Evolutionary conservation across 2,113 vertebrate genomes (phyloP).

Genomic region (Notothenia coriiceps): DNA sequence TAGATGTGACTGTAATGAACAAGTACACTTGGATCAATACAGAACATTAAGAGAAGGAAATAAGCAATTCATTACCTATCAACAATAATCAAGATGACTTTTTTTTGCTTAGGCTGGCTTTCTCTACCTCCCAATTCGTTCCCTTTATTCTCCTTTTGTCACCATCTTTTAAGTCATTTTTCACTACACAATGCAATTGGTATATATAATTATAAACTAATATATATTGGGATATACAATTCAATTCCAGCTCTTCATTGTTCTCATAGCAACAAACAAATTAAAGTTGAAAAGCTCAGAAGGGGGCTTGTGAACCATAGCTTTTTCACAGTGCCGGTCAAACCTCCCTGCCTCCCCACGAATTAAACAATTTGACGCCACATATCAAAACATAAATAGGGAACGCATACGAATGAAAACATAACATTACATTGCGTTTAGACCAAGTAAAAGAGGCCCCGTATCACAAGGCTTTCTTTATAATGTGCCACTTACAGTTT

Average conservation of each 20-base stretch:
- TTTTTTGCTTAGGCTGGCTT: too few relatives aligned
- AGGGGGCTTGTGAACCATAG: neutral
- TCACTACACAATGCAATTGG: neutral
- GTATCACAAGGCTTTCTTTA: neutral
- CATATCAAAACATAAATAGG: constrained; percentile 23
- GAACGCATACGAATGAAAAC: neutral
- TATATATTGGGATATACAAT: neutral
- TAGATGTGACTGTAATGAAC: too few relatives aligned
- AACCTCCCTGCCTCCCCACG: neutral
- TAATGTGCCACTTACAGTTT: neutral
- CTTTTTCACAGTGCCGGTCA: constrained; percentile 1
- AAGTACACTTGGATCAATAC: too few relatives aligned
- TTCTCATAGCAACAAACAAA: too few relatives aligned
- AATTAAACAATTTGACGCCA: constrained; percentile 1
- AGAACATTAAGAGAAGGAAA: too few relatives aligned
- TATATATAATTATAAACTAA: too few relatives aligned
- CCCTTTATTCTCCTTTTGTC: neutral
- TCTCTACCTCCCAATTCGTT: neutral
- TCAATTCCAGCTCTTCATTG: too few relatives aligned
- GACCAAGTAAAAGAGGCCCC: too few relatives aligned
- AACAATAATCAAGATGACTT: too few relatives aligned
- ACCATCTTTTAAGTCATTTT: neutral
- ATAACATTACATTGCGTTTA: too few relatives aligned
- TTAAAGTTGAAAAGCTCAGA: neutral
- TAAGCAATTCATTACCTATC: too few relatives aligned